Percentiles rank a stretch among this genome's conserved stretches.
Conservation (phyloP, 2,797 vertebrate genomes). For the Geotrypetes seraphini region DNA sequence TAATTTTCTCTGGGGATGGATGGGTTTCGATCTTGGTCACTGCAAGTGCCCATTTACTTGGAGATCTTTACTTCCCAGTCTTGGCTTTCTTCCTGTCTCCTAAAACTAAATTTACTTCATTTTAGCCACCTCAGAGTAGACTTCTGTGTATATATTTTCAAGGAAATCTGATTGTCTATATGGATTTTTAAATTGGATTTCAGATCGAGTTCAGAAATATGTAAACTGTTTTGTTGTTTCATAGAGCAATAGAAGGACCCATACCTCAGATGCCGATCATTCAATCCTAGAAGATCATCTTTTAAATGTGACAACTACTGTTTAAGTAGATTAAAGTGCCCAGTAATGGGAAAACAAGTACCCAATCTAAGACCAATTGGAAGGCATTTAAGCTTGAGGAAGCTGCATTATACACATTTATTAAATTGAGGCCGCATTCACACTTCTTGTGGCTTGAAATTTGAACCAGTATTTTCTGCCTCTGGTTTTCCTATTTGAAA, state of each 20-base stretch:
- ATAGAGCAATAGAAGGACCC: conserved; percentile 47
- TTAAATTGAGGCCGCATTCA: conserved; percentile 96
- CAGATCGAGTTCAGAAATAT: conserved; percentile 78
- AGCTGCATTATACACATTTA: conserved; percentile 92
- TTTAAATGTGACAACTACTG: conserved; percentile 64
- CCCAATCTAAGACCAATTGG: conserved; percentile 70
- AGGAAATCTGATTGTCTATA: conserved; percentile 76
- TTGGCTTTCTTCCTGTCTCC: conserved; percentile 74
- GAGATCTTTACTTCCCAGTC: conserved; percentile 61
- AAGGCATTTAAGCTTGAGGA: conserved; percentile 88
- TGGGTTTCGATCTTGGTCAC: conserved; percentile 65
- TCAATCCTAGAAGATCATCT: conserved; percentile 62
- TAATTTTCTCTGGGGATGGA: conserved; percentile 67
- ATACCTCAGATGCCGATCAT: conserved; percentile 55
- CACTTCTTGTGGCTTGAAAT: conserved; percentile 83
- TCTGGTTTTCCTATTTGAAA: conserved; percentile 85
- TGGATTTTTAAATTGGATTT: conserved; percentile 83
- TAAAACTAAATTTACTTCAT: conserved; percentile 77
- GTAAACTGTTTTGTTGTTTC: conserved; percentile 80
- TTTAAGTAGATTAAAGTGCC: conserved; percentile 86
- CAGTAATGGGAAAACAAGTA: conserved; percentile 84
- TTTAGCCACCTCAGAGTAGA: conserved; percentile 80
- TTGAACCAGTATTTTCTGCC: conserved; percentile 87
- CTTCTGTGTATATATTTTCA: conserved; percentile 86
- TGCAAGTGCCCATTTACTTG: conserved; percentile 63